Conservation (phyloP, 1,140 invertebrate genomes). For the Spodoptera frugiperda region DNA sequence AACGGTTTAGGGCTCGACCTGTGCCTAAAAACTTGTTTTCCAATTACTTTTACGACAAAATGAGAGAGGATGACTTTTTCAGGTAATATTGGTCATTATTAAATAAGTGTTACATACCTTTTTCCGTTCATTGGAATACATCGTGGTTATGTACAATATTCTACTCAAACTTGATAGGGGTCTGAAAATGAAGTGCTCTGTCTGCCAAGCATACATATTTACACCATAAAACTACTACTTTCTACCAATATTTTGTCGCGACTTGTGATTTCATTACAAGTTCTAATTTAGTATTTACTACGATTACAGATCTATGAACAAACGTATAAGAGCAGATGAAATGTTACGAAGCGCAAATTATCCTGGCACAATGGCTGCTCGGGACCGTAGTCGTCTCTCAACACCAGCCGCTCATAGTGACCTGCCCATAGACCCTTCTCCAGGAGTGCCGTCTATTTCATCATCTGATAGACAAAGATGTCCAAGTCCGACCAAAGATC, state of each 20-base stretch:
- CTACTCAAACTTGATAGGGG: too few species aligned
- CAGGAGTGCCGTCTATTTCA: conserved; percentile 70
- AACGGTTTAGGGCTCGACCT: conserved; percentile 88
- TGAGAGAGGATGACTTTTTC: conserved; percentile 90
- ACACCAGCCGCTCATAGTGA: conserved; percentile 77
- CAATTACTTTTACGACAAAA: conserved; percentile 90
- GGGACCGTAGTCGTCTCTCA: conserved; percentile 85
- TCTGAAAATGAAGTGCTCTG: too few species aligned
- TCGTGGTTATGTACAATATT: too few species aligned
- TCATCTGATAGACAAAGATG: conserved; percentile 68
- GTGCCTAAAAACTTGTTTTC: conserved; percentile 90
- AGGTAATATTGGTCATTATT: conserved; percentile 78
- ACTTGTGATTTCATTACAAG: too few species aligned
- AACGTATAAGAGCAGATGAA: conserved; percentile 89
- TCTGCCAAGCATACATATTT: too few species aligned
- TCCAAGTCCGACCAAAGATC: conserved; percentile 67
- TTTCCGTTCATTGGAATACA: too few species aligned
- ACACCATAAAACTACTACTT: too few species aligned
- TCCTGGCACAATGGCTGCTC: conserved; percentile 89
- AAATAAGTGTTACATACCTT: neutral
- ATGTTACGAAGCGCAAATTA: conserved; percentile 89
- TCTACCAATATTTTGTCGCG: too few species aligned
- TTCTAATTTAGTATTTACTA: too few species aligned
- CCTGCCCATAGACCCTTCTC: conserved; percentile 77
- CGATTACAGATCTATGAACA: conserved; percentile 87